Evolutionary conservation across 2,888 invertebrate species (phyloP).

Genomic region (Torymus auratus): DNA sequence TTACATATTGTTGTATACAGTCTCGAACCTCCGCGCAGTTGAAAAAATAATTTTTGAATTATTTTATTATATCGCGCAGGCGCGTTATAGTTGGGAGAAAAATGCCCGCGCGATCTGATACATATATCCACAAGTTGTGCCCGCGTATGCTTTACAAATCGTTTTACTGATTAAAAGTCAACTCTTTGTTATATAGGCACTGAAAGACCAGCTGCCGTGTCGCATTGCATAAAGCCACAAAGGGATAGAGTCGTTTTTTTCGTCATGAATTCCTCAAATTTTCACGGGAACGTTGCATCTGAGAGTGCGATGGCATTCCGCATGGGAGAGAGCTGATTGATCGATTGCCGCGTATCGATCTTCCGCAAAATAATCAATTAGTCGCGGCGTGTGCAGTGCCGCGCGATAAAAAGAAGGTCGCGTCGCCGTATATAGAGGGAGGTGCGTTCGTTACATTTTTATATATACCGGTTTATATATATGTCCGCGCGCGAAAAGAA

Average conservation of each 20-base stretch:
- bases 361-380: conserved; percentile 56
- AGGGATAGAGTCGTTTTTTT: background rate
- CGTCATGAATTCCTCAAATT: conserved; percentile 8
- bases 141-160: conserved; percentile 11
- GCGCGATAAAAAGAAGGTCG: conserved; percentile 34
- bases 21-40: background rate
- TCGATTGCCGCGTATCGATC: conserved; percentile 45
- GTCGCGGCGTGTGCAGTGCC: conserved; percentile 7
- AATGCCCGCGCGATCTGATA: conserved; percentile 37
- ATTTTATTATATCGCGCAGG: conserved; percentile 16
- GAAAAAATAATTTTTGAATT: conserved; percentile 45
- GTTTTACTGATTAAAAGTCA: background rate
- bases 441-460: conserved; percentile 13
- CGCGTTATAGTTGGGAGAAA: conserved; percentile 21
- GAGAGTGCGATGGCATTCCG: conserved; percentile 13
- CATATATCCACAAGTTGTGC: background rate
- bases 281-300: conserved; percentile 7
- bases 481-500: background rate
- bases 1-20: background rate
- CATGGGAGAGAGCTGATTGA: conserved; percentile 24
- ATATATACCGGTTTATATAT: background rate
- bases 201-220: background rate
- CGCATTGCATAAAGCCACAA: conserved; percentile 9
- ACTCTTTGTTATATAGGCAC: background rate
- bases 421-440: conserved; percentile 22